Conservation (phyloP, 2,113 vertebrate genomes). For the Urocolius indicus region DNA sequence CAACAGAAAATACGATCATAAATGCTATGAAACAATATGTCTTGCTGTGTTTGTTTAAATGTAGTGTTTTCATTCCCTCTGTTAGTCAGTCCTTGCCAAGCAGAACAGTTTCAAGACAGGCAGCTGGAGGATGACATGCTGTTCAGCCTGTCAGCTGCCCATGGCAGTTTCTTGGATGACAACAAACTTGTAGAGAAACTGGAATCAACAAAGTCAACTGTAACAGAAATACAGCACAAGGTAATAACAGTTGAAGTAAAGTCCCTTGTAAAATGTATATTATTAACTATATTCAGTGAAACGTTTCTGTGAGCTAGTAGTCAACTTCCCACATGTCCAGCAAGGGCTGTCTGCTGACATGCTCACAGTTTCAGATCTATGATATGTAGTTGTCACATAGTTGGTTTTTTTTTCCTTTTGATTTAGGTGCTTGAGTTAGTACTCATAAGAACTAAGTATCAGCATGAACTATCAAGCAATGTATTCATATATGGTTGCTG, state of each 20-base stretch:
- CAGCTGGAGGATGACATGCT: slow-evolving; percentile 82
- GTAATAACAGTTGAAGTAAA: slow-evolving; percentile 24
- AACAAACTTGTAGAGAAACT: slow-evolving; percentile 84
- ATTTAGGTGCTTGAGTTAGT: not conserved
- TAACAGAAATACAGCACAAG: slow-evolving; percentile 80
- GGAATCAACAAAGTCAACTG: slow-evolving; percentile 80
- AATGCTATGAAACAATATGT: not conserved
- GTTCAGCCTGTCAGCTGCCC: slow-evolving; percentile 80
- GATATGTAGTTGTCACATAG: not conserved
- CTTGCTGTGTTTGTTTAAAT: not conserved
- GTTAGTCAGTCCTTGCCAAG: slow-evolving; percentile 78
- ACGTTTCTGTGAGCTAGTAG: not conserved
- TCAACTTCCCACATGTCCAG: not conserved
- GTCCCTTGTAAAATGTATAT: not conserved
- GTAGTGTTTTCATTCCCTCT: not conserved
- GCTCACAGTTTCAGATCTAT: not conserved
- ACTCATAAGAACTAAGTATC: not conserved
- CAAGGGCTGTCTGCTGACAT: not conserved
- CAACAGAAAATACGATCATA: not conserved
- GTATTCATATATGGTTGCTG: not conserved
- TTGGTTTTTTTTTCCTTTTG: not conserved
- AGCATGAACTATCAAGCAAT: not conserved
- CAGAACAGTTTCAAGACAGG: slow-evolving; percentile 84
- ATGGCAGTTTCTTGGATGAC: slow-evolving; percentile 81
- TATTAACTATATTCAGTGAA: not conserved